A percentile compares a stretch with the other conserved stretches of the same genome.
These are phyloP conservation scores for Falcaria lacertinaria DNA, from an alignment of 2,888 invertebrate genomes.

Conservation along the genomic window DNA sequence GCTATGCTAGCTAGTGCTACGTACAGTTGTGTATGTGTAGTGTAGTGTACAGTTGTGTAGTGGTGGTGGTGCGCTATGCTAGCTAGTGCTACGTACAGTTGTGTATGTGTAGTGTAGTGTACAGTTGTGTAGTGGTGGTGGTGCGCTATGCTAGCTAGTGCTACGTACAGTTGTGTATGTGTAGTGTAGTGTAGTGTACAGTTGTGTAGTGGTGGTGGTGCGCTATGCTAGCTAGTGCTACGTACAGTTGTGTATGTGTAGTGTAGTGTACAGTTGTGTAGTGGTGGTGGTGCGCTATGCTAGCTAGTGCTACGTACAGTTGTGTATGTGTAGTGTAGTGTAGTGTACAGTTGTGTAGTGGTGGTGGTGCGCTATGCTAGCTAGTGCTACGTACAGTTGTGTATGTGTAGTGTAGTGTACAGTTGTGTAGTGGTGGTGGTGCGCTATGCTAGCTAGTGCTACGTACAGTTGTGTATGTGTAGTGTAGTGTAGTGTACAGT, in stretches of 20 bases:
- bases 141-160: conserved; percentile 1
- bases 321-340: not conserved
- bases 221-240: conserved; percentile 1
- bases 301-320: conserved; percentile 1
- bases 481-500: not conserved
- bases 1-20: too few relatives aligned
- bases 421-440: not conserved
- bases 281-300: not conserved
- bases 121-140: conserved; percentile 9
- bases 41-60: too few relatives aligned
- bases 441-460: not conserved
- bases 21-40: too few relatives aligned
- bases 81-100: conserved; percentile 12
- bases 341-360: not conserved
- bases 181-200: not conserved
- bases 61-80: not conserved
- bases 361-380: not conserved
- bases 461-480: not conserved
- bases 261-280: not conserved
- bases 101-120: conserved; percentile 9
- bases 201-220: not conserved
- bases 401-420: conserved; percentile 13
- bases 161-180: conserved; percentile 2
- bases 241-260: not conserved
- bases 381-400: conserved; percentile 22